Conservation (phyloP, 2,797 vertebrate species). For the Odontamblyopus rebecca region DNA sequence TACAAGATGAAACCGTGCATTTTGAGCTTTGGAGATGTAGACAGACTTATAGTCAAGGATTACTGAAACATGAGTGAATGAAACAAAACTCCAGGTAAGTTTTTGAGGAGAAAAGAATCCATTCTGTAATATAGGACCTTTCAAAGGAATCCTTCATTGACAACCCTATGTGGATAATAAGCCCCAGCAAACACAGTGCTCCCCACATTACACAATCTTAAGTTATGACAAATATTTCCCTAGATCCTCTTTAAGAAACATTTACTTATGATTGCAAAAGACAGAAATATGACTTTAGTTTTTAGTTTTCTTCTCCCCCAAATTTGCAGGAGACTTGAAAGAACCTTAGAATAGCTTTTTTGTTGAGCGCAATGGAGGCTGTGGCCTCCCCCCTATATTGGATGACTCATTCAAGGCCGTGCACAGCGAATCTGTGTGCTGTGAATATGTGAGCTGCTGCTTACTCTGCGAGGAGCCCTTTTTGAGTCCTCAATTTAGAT, state of each 20-base stretch:
- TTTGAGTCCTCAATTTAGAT: constrained; percentile 63
- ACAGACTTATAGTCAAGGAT: too few relatives aligned
- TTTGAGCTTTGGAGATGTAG: too few relatives aligned
- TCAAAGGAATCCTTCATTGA: constrained; percentile 54
- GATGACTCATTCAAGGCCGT: constrained; percentile 69
- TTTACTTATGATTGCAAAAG: constrained; percentile 48
- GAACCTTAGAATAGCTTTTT: constrained; percentile 63
- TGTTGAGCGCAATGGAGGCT: constrained; percentile 50
- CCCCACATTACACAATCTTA: constrained; percentile 32
- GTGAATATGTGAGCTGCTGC: constrained; percentile 50
- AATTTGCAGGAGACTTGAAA: constrained; percentile 44
- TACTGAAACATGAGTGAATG: too few relatives aligned
- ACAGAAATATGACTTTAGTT: constrained; percentile 24
- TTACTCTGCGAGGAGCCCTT: constrained; percentile 26
- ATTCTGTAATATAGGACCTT: too few relatives aligned
- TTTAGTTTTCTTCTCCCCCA: constrained; percentile 24
- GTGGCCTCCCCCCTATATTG: constrained; percentile 55
- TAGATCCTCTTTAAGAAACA: constrained; percentile 47
- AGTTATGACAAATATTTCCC: constrained; percentile 53
- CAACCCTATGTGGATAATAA: constrained; percentile 64
- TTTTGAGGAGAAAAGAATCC: too few relatives aligned
- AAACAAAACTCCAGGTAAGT: too few relatives aligned
- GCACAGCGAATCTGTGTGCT: constrained; percentile 51
- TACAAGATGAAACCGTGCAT: too few relatives aligned
- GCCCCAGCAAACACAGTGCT: constrained; percentile 34